Conservation (phyloP, 2,797 vertebrate species). For the Coendou prehensilis region DNA sequence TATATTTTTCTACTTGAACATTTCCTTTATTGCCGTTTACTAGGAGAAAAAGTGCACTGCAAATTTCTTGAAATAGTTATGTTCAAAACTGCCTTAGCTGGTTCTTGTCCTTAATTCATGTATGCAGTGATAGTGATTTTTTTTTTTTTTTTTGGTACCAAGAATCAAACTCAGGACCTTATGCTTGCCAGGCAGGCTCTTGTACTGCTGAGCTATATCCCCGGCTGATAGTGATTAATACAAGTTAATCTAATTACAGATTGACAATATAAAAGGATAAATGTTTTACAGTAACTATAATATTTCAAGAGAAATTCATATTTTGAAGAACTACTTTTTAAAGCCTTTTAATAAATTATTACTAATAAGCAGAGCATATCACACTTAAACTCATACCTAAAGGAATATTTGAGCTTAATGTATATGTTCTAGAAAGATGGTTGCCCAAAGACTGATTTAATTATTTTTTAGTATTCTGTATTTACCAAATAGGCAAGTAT, state of each 20-base stretch:
- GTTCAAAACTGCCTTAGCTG: conserved; percentile 12
- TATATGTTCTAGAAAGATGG: background rate
- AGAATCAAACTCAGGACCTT: no score
- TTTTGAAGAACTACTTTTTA: conserved; percentile 57
- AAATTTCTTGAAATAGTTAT: conserved; percentile 59
- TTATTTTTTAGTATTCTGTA: conserved; percentile 29
- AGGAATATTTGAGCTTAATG: conserved; percentile 22
- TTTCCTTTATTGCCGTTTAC: conserved; percentile 80
- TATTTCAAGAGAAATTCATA: background rate
- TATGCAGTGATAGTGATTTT: background rate
- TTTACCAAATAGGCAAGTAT: background rate
- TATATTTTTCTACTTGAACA: conserved; percentile 82
- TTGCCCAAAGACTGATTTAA: background rate
- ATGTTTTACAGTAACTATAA: conserved; percentile 14
- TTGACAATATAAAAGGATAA: background rate
- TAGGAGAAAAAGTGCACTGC: conserved; percentile 69
- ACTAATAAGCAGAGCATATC: background rate
- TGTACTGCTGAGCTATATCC: no score
- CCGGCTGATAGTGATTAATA: background rate
- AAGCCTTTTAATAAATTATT: background rate
- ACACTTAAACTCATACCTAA: background rate
- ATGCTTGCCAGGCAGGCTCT: no score
- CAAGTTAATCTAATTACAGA: background rate
- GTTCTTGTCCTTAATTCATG: conserved; percentile 38
- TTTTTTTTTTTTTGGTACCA: no score